Evolutionary conservation across 2,797 vertebrate species (phyloP), one percentile per base, ranked within the genome.

Genomic region (Steatocranus sp.): DNA sequence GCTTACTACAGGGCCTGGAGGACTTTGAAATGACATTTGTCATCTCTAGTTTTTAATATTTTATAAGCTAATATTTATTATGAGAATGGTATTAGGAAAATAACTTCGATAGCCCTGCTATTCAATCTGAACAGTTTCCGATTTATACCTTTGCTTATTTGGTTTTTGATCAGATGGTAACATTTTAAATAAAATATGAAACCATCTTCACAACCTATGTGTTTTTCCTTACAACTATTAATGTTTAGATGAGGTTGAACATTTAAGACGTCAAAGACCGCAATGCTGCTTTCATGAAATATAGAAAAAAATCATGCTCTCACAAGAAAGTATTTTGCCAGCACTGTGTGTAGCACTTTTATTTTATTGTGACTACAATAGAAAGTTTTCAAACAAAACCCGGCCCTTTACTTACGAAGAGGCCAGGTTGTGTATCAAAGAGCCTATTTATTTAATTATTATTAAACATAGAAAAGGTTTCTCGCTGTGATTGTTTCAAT

Each of bases 401-500:
- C 25, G 9, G 20, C 10, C 23, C n/a, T 49, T 20, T n/a, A 78
- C 68, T 49, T 51, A 58, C 51, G 5, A 5, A 86, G 61, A 84
- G 61, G 17, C 4, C 32, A 27, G 49, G 15, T 50, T 81, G 66
- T 84, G 41, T 38, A 89, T 81, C 75, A 86, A 85, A 81, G 25
- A 66, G 43, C 41, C 66, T 15, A 32, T 80, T 80, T 83, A 56
- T 54, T 30, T 43, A 5, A 79, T 77, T 79, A 54, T 3, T 23
- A 48, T 38, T 68, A 68, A 68, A 70, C 46, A 34, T 43, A 61
- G 15, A 87, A 80, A 82, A 76, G 80, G 48, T 89, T 85, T 32
- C 85, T 90, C 5, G n/a, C 83, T 90, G 88, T 74, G 89, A 89
- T 58, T 84, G 74, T 87, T 79, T 84, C 78, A 83, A 89, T 91